Evolutionary conservation across 92 coral and sea anemone genomes (phyloP), one percentile per base, ranked within the genome.

Genomic region (Epizoanthus fatuus): DNA sequence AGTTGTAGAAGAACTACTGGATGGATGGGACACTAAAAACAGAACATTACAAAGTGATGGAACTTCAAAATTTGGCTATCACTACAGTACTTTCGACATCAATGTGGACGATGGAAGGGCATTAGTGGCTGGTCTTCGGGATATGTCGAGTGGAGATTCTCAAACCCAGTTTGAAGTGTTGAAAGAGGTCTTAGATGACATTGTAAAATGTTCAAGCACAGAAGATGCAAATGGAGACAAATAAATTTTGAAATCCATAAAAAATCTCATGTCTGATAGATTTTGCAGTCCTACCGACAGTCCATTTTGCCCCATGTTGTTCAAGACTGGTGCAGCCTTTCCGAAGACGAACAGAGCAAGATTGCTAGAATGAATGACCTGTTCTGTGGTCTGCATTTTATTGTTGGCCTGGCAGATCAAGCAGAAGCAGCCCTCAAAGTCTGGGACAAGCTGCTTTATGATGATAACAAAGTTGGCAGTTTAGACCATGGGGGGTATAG

Each of bases 1-100:
- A 74, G 63, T 84, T n/a, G 82, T 83, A 13, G 88, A 84, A 12
- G n/a, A 58, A 55, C 45, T 84, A 11, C 4, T 74, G 45, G 75
- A 68, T 47, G 66, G 74, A 7, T 68, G 63, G 74, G 79, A 63
- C 13, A 4, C n/a, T 1, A 7, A 79, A 5, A 47, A 81, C 39
- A 12, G 75, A 45, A 68, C 86, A 12, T 55, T 74, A 10, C 80
- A 74, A 16, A 55, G 80, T 74, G 80, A 74, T 54, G 80, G 29
- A 54, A 74, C 66, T 4, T 74, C 63, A 3, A 74, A 74, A 58
- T 74, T 51, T 74, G 65, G 80, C 32, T 74, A 55, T 39, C 15
- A 35, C 38, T 74, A 74, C 37, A 37, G 65, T 54, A 74, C 80
- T 0, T 74, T 74, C 3, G 80, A 74, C 15, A 35, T 74, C 49